A percentile compares a stretch with the other conserved stretches of the same genome.
Evolutionary conservation across 2,797 vertebrate species (phyloP).

Genomic region (Hippopotamyrus pictus): DNA sequence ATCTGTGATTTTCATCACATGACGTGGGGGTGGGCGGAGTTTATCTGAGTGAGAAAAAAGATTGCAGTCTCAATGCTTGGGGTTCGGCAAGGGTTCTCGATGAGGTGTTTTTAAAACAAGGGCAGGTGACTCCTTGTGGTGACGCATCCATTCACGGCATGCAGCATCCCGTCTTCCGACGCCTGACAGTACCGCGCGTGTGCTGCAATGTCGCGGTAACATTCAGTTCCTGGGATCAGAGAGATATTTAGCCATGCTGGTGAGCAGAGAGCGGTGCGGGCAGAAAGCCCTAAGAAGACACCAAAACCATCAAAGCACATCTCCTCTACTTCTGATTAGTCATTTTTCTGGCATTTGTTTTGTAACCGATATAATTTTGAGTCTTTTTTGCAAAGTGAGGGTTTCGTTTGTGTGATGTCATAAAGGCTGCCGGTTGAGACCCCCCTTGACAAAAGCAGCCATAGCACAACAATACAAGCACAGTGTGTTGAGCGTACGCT

Average conservation of each 20-base stretch:
- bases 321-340: not conserved
- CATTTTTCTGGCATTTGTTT: not conserved
- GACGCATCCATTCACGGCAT: not conserved
- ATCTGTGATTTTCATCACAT: not conserved
- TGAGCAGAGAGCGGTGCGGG: not conserved
- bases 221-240: not conserved
- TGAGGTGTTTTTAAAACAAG: not conserved
- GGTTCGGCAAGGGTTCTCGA: not conserved
- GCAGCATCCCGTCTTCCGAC: not conserved
- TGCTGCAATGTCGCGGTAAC: not conserved
- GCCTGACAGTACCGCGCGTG: not conserved
- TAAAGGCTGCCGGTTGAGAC: not conserved
- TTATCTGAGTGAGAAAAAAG: not conserved
- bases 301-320: not conserved
- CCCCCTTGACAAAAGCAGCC: not conserved
- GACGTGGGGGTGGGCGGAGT: not conserved
- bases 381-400: not conserved
- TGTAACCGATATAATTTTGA: not conserved
- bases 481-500: not conserved
- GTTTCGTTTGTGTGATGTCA: not conserved
- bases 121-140: not conserved
- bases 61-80: not conserved
- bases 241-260: slow-evolving; percentile 5
- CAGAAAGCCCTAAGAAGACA: not conserved
- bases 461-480: not conserved